Base-by-base conservation (phyloP, 2,797 vertebrate species). In the Oreochromis grahami region DNA sequence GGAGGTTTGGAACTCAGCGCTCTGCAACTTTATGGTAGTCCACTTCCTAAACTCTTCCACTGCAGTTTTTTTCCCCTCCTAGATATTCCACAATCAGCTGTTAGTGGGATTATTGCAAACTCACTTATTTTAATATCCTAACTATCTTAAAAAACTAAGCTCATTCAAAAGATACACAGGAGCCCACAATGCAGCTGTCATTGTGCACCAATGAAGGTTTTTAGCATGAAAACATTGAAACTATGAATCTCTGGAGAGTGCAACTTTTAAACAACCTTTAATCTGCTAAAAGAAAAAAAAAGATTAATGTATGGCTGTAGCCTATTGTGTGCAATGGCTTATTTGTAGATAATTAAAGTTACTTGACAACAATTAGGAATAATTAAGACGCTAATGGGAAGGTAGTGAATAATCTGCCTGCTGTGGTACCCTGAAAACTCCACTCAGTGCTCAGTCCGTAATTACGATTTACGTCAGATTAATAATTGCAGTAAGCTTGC, bases 381-480 rank as follows among this genome's bases (percentile, higher is more conserved):
- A 93, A 93, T 95, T 94, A 93, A 87, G 90, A 85, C 36, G 65
- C 53, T 93, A 95, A 95, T 93, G 86, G 83, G 88, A 80, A 90
- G 86, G 86, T 93, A 93, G 94, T 94, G 84, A 87, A 91, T 94
- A 93, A 95, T 92, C 77, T 89, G 76, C 85, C 89, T 87, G 86
- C 90, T 91, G 93, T 84, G 86, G 78, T 84, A 86, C 79, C 79
- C 41, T 72, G 83, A 91, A 95, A 93, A 92, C 78, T 88, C 84
- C 36, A 83, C 89, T 95, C 90, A 93, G 89, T 94, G 89, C 80
- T 92, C 86, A 65, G 91, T 92, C 79, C 81, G 82, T 93, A 95
- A 95, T 94, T 93, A 92, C 53, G 83, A 93, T 94, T 94, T 91
- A 93, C 76, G 58, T 92, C 84, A 91, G 88, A 95, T 94, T 93